Conservation (phyloP, 2,888 invertebrate species). For the Euphydryas editha region DNA sequence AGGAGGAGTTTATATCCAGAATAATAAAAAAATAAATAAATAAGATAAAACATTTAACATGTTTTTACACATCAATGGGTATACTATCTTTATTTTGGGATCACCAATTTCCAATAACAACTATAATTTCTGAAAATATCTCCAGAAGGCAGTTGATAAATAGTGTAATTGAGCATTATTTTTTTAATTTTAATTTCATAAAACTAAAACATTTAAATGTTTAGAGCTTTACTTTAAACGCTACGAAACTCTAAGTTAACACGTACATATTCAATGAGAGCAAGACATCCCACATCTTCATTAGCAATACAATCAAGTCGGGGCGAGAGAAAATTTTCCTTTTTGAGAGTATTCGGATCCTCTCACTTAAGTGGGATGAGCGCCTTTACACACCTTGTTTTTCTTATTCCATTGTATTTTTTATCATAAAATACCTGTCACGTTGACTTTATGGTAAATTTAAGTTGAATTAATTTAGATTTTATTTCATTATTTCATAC, state of each 20-base stretch:
- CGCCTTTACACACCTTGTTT: background rate
- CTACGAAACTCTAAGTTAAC: background rate
- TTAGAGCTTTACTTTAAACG: background rate
- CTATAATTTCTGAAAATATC: too few relatives aligned
- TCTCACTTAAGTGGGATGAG: slow-evolving; percentile 14
- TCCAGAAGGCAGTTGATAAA: too few relatives aligned
- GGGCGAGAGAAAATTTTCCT: slow-evolving; percentile 33
- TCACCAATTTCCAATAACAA: too few relatives aligned
- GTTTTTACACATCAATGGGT: too few relatives aligned
- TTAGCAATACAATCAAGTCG: slow-evolving; percentile 36
- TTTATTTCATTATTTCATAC: too few relatives aligned
- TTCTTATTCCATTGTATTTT: background rate
- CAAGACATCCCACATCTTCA: slow-evolving; percentile 29
- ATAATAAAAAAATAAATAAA: too few relatives aligned
- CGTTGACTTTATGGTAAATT: too few relatives aligned
- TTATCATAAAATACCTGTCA: background rate
- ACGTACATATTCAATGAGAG: slow-evolving; percentile 21
- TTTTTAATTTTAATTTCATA: too few relatives aligned
- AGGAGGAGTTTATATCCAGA: too few relatives aligned
- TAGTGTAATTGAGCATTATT: background rate
- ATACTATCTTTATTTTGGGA: too few relatives aligned
- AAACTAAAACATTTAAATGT: background rate
- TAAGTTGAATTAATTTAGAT: too few relatives aligned
- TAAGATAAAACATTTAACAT: too few relatives aligned
- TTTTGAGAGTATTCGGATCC: slow-evolving; percentile 17